Base-by-base conservation (phyloP, 2,888 invertebrate species). In the Villa cingulata region DNA sequence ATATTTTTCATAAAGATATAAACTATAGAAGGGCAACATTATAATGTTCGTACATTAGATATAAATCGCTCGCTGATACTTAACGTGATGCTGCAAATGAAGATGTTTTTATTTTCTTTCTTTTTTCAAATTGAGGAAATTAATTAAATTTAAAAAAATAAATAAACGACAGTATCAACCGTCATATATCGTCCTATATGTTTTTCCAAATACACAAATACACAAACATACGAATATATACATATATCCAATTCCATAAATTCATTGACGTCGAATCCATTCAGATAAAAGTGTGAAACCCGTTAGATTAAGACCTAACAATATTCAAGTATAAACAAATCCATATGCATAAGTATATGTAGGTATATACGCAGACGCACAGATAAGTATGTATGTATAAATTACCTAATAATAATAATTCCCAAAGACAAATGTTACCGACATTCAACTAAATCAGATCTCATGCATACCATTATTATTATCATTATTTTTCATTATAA, bases 281-380 rank as follows among this genome's bases (percentile, higher is more conserved):
- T 15, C 36, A 19, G 27, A 29, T 9, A 41, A 36, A 46, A 46
- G 41, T 46, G 46, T 46, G 46, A 46, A 46, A 29, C 46, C 41
- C 46, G 46, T 41, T 46, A 41, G 41, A 34, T 19, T 6, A 39
- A 17, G 23, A 20, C 29, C 41, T 36, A 10, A 27, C 27, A 27
- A 27, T 27, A 27, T 27, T 27, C 9, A 10, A 9, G 10, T 27
- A 27, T 27, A 27, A 6, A 27, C 1, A 27, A 9, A 27, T 27
- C 27, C 9, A 27, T 27, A 27, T 27, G 9, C 27, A 4, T 27
- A n/a, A n/a, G n/a, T n/a, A n/a, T n/a, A n/a, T n/a, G n/a, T n/a
- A n/a, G n/a, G n/a, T n/a, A n/a, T n/a, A n/a, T n/a, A n/a, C n/a
- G n/a, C n/a, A n/a, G n/a, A n/a, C n/a, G n/a, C n/a, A n/a, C n/a